Base-by-base conservation (phyloP, 2,797 vertebrate species). In the Ispidina picta region DNA sequence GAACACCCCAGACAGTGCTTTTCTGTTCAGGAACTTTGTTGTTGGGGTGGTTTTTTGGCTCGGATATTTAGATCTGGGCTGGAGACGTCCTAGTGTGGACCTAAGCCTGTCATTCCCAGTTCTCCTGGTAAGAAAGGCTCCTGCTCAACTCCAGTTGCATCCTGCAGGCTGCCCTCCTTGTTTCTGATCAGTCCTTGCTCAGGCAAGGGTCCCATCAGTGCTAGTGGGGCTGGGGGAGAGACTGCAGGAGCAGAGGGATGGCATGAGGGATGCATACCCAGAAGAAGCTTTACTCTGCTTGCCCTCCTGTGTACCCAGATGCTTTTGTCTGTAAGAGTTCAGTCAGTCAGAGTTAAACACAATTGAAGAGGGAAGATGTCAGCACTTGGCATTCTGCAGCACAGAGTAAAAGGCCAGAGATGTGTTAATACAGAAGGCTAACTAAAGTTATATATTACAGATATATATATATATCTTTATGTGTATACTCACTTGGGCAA, bases 311-410 rank as follows among this genome's bases (percentile, higher is more conserved):
- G 97, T 97, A 97, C 96, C 97, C 95, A 92, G 90, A 93, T 96
- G 92, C 96, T 97, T 97, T 97, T 95, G 96, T 95, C 92, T 93
- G 93, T 95, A 97, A 39, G 37, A 39, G 37, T 39, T 39, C 15
- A 97, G 97, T 97, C 97, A 65, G 96, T 96, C 97, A 97, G 97
- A 98, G 98, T 98, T 98, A 96, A 98, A 77, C 41, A 59, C 33
- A 15, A 63, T 16, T 1, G 1, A 43, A 77, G 43, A 3, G 25
- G 49, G 23, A 81, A 90, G 35, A 18, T 69, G 65, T 23, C 0
- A 3, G 41, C 58, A 41, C 72, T 74, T 90, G 84, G 83, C 55
- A 70, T 70, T 31, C 77, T 46, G 66, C 23, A 86, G 35, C 56
- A 58, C 0, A 48, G 95, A 90, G 90, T 89, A 95, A 97, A 97